Percentiles rank a stretch among this genome's conserved stretches.
These are phyloP conservation scores for Poecilia velifera DNA, from an alignment of 2,797 vertebrate genomes.

Conservation along the genomic window DNA sequence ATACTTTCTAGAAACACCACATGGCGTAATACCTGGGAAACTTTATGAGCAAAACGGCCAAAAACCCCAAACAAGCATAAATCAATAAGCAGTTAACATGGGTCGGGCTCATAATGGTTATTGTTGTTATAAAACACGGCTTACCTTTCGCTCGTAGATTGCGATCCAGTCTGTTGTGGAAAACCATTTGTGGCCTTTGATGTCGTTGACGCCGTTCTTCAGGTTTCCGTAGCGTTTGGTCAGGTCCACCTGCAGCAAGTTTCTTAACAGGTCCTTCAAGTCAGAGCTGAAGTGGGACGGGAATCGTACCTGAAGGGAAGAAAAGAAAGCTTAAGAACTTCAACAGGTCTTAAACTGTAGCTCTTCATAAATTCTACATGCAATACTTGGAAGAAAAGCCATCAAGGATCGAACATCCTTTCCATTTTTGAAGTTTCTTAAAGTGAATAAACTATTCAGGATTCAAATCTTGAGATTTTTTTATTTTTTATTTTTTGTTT, in stretches of 20 bases:
- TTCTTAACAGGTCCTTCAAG: conserved; percentile 96
- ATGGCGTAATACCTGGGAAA: not conserved
- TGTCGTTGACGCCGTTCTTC: conserved; percentile 98
- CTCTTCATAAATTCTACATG: not conserved
- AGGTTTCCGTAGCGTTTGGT: conserved; percentile 98
- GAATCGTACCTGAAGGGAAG: conserved; percentile 88
- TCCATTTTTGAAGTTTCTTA: not conserved
- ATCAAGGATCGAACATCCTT: not conserved
- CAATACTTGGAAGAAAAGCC: not conserved
- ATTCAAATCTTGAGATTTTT: not conserved
- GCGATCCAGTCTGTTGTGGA: conserved; percentile 99
- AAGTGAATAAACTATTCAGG: not conserved
- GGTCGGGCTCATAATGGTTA: conserved; percentile 1
- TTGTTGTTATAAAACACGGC: conserved; percentile 11
- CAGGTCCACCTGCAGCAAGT: conserved; percentile 97
- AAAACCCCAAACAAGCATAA: conserved; percentile 18
- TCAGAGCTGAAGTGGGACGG: conserved; percentile 99
- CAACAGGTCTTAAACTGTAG: not conserved
- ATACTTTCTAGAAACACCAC: conserved; percentile 9
- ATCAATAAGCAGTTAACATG: conserved; percentile 54
- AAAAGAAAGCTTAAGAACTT: too few relatives aligned
- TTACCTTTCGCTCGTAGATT: conserved; percentile 98
- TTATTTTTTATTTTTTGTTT: not conserved
- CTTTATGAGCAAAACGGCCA: not conserved
- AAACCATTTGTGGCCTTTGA: conserved; percentile 99